phyloP scores from a whole-genome alignment of 2,888 invertebrate species.

The Eucera pruinosa region DNA sequence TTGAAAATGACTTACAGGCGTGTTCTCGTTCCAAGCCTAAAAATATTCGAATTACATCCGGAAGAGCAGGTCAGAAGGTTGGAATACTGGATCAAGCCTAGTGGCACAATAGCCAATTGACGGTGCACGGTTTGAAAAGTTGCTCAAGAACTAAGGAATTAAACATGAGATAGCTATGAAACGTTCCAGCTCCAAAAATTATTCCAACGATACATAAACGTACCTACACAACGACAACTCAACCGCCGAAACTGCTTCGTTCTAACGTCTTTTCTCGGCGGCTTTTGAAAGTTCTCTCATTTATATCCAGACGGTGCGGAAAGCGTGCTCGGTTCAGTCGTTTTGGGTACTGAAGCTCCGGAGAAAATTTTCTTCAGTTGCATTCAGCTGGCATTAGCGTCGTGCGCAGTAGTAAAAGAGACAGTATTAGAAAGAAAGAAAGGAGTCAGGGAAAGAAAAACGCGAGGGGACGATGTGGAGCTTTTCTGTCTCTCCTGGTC shows the following conservation, averaged over 20 bases:
- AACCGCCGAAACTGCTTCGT: slow-evolving; percentile 46
- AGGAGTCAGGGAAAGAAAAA: slow-evolving; percentile 23
- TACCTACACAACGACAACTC: slow-evolving; percentile 22
- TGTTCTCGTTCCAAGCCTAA: no score
- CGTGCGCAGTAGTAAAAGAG: slow-evolving; percentile 43
- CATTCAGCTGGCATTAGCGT: slow-evolving; percentile 68
- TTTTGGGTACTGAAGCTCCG: slow-evolving; percentile 56
- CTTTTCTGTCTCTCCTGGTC: slow-evolving; percentile 60
- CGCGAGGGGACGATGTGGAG: slow-evolving; percentile 14
- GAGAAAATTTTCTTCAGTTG: slow-evolving; percentile 63
- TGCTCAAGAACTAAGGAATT: slow-evolving; percentile 43
- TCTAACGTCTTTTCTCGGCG: slow-evolving; percentile 63
- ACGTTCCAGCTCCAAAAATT: slow-evolving; percentile 59
- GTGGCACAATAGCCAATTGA: slow-evolving; percentile 27
- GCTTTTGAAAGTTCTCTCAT: slow-evolving; percentile 71
- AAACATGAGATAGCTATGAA: slow-evolving; percentile 54
- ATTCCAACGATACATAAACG: slow-evolving; percentile 48
- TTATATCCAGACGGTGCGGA: slow-evolving; percentile 69
- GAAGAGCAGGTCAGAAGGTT: not conserved
- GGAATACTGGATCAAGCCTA: slow-evolving; percentile 14
- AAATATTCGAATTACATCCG: no score
- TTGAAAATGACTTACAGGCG: no score
- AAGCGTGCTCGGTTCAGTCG: slow-evolving; percentile 64
- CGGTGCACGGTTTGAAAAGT: slow-evolving; percentile 27
- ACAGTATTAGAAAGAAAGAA: slow-evolving; percentile 44